Evolutionary conservation across 2,797 vertebrate genomes (phyloP).

Genomic region (Merluccius polli): DNA sequence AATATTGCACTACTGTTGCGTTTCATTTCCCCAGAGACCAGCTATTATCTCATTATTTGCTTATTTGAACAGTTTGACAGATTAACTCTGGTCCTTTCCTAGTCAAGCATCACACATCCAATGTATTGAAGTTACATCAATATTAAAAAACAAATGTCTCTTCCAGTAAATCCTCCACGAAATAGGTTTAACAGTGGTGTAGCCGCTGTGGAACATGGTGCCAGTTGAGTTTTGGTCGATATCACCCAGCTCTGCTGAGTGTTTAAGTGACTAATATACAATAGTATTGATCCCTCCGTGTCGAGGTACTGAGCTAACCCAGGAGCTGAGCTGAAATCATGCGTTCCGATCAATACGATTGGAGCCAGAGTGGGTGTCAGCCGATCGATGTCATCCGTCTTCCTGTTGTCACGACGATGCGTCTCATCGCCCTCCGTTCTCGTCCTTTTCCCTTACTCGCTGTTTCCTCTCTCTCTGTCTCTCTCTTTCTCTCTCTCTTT

Average conservation of each 20-base stretch:
- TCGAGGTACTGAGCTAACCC: conserved; percentile 49
- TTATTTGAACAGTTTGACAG: too few relatives aligned
- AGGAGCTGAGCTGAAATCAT: conserved; percentile 23
- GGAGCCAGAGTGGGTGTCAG: conserved; percentile 34
- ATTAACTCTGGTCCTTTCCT: too few relatives aligned
- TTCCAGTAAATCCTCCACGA: neutral
- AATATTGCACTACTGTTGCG: too few relatives aligned
- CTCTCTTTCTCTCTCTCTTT: neutral
- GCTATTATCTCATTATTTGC: too few relatives aligned
- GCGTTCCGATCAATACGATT: conserved; percentile 38
- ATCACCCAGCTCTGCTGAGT: neutral
- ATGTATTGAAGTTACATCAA: too few relatives aligned
- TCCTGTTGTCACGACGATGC: conserved; percentile 9
- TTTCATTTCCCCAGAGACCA: too few relatives aligned
- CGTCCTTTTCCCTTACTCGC: neutral
- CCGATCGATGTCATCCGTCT: conserved; percentile 37
- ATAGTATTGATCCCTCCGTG: conserved; percentile 32
- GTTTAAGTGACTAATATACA: conserved; percentile 42
- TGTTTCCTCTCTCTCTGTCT: neutral
- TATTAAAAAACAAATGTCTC: neutral
- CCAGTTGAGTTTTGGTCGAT: neutral
- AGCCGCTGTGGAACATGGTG: neutral
- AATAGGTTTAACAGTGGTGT: neutral
- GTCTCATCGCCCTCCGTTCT: neutral
- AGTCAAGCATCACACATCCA: too few relatives aligned